Conservation (phyloP, 2,797 vertebrate species). For the Oreochromis grahami region DNA sequence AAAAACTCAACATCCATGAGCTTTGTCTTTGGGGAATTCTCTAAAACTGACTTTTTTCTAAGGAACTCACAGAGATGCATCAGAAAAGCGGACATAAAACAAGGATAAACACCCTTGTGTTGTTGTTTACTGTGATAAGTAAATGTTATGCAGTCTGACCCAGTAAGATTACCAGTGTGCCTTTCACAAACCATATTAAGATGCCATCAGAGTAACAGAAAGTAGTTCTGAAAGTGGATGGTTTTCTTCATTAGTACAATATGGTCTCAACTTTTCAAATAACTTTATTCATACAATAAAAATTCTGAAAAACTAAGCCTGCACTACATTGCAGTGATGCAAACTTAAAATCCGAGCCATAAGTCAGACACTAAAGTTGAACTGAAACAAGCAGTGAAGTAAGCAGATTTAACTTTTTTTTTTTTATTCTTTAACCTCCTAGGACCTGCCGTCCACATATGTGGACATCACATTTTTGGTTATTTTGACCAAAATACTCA, state of each 20-base stretch:
- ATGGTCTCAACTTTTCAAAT: neutral
- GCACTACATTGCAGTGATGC: neutral
- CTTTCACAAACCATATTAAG: neutral
- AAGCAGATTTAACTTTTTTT: neutral
- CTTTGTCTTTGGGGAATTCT: neutral
- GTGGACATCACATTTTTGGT: no score
- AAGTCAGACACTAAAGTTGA: neutral
- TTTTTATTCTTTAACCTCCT: fast-evolving
- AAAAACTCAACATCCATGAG: neutral
- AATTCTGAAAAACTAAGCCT: neutral
- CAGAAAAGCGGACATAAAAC: neutral
- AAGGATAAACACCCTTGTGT: neutral
- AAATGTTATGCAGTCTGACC: neutral
- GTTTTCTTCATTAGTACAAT: neutral
- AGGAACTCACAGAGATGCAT: neutral
- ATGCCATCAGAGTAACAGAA: neutral
- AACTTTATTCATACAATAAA: neutral
- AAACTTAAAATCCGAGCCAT: neutral
- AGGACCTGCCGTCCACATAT: no score
- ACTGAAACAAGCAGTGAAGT: neutral
- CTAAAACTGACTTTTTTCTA: neutral
- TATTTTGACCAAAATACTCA: no score
- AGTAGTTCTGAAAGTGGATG: neutral
- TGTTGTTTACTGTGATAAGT: neutral
- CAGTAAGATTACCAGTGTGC: neutral